A percentile compares a stretch with the other conserved stretches of the same genome.
These are phyloP conservation scores for Condylura cristata DNA, from an alignment of 2,113 vertebrate genomes.

Conservation along the genomic window DNA sequence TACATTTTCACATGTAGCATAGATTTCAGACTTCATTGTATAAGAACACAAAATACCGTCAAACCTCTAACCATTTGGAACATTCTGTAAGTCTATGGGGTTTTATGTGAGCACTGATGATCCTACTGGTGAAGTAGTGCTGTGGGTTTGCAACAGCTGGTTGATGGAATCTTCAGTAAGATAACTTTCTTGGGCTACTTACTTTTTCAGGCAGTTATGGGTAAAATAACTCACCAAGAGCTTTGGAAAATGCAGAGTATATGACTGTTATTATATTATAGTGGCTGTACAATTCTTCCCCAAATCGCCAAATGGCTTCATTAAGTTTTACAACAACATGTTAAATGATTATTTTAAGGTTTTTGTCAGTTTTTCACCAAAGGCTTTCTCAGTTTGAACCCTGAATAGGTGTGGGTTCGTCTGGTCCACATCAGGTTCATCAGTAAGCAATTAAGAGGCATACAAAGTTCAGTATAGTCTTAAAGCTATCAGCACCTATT, in stretches of 20 bases:
- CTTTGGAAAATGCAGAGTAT: not conserved
- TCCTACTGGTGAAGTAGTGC: not conserved
- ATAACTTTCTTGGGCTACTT: not conserved
- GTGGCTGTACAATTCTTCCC: not conserved
- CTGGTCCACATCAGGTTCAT: not conserved
- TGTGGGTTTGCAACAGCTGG: not conserved
- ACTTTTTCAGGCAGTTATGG: not conserved
- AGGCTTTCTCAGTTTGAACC: not conserved
- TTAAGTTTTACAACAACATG: not conserved
- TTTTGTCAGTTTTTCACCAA: not conserved
- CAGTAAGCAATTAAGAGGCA: not conserved
- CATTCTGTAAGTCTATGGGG: not conserved
- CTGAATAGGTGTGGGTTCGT: not conserved
- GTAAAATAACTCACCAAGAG: not conserved
- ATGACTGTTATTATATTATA: not conserved
- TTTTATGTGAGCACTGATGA: not conserved
- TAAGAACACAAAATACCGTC: not conserved
- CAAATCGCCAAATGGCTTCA: not conserved
- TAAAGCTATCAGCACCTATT: not conserved
- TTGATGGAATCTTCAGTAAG: not conserved
- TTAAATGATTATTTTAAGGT: not conserved
- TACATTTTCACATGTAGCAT: not conserved
- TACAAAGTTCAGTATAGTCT: not conserved
- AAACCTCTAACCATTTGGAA: not conserved
- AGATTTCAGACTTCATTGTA: not conserved